Evolutionary conservation across 2,797 vertebrate species (phyloP), one percentile per base, ranked within the genome.

Genomic region (Gymnopithys bicolor): DNA sequence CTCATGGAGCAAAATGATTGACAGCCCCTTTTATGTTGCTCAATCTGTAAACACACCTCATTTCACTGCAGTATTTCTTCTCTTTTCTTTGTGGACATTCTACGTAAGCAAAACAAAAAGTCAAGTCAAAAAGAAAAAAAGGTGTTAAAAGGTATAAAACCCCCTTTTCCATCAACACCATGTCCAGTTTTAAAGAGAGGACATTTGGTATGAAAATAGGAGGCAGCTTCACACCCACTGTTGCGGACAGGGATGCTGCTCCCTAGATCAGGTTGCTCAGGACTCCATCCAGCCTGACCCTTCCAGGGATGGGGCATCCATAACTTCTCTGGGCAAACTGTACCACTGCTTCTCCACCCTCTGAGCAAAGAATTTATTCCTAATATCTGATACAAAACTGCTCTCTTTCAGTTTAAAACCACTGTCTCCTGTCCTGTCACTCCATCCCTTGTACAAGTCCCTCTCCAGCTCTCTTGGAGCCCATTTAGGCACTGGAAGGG

Each of bases 341-440:
- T n/a, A 51, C 58, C 19, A 62, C 35, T 28, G 19, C 5, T 24
- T 43, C 43, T 10, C 15, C 27, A 56, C 16, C 10, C 24, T 58
- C 37, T 39, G 5, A 64, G 28, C 8, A 14, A 45, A 19, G 28
- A 51, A 30, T 70, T 70, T 33, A 2, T 45, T 76, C 25, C 32
- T 21, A 11, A 22, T 37, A 13, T 30, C 14, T 4, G 18, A 45
- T 25, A 28, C 19, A 56, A 63, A 22, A 5, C 13, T 49, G 10
- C 8, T 89, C 11, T 37, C 5, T 16, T 69, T 70, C 27, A 28
- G 22, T 56, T 69, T 43, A 68, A 62, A 63, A 37, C 6, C 15
- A 5, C 11, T n/a, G 1, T 2, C 4, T 5, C 23, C 4, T 21
- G 9, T 56, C 9, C 56, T n/a, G 7, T 17, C 51, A 1, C 30